phyloP scores from a whole-genome alignment of 2,113 vertebrate genomes.

The Lutjanus erythropterus region DNA sequence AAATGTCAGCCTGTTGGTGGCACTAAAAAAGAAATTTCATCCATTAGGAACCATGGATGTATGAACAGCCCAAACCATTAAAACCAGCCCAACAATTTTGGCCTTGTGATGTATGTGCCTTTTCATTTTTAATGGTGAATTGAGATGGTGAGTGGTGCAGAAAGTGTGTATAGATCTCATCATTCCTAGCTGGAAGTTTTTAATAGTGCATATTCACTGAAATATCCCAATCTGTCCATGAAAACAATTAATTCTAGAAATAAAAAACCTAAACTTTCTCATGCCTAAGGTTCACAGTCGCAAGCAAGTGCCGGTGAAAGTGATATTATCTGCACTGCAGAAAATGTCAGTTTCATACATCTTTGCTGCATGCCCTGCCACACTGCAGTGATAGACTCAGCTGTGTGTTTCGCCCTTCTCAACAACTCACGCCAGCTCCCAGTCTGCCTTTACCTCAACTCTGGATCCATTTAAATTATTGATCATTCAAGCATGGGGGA shows the following conservation, averaged over 20 bases:
- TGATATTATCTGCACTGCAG: neutral
- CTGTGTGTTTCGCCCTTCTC: constrained; percentile 6
- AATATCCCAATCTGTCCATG: neutral
- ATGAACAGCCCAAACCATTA: too few species aligned
- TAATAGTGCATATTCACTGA: neutral
- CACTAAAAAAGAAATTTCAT: too few species aligned
- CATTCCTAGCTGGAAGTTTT: neutral
- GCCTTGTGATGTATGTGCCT: neutral
- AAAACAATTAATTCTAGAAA: constrained; percentile 4
- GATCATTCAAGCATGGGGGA: constrained; percentile 46
- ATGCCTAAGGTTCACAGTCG: neutral
- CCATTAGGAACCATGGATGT: too few species aligned
- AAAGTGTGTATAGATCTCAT: neutral
- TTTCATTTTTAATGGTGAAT: neutral
- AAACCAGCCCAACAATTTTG: too few species aligned
- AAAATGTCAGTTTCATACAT: constrained; percentile 28
- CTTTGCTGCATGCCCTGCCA: constrained; percentile 8
- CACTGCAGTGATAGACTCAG: constrained; percentile 14
- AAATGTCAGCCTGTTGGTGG: too few species aligned
- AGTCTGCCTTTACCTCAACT: constrained; percentile 30
- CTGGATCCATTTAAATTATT: constrained; percentile 56
- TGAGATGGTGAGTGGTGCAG: neutral
- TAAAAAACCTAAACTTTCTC: neutral
- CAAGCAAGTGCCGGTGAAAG: neutral
- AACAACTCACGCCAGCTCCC: constrained; percentile 15